Conservation (phyloP, 30 jellyfish, hydroid and myxozoan genomes). For the Mastigias papua region DNA sequence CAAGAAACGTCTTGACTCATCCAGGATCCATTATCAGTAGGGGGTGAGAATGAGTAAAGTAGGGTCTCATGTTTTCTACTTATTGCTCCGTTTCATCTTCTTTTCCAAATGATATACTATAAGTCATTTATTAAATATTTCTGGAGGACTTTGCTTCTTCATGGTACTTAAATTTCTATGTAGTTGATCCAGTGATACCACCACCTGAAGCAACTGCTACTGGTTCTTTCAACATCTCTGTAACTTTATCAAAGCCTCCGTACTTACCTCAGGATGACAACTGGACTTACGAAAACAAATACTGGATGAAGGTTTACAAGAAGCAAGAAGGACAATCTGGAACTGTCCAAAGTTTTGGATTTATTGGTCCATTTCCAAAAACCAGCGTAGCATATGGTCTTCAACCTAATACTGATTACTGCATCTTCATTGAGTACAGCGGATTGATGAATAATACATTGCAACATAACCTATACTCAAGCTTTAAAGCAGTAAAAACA, state of each 20-base stretch:
- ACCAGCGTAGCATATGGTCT: not conserved
- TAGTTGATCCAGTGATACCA: not conserved
- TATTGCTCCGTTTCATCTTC: too few species aligned
- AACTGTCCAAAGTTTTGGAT: not conserved
- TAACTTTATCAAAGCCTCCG: not conserved
- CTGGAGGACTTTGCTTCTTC: too few species aligned
- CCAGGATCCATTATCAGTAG: too few species aligned
- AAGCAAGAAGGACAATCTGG: not conserved
- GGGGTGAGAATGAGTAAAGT: too few species aligned
- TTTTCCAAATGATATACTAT: too few species aligned
- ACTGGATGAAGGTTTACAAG: not conserved
- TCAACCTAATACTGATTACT: not conserved
- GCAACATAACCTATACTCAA: not conserved
- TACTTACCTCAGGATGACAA: slow-evolving; percentile 6
- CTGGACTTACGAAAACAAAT: not conserved
- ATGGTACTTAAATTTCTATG: not conserved
- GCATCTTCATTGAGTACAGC: not conserved
- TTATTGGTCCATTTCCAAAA: slow-evolving; percentile 1
- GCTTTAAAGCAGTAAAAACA: not conserved
- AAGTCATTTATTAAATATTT: too few species aligned
- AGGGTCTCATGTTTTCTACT: too few species aligned
- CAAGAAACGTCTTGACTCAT: too few species aligned
- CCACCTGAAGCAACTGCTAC: not conserved
- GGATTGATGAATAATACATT: not conserved
- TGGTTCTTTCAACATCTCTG: not conserved